A percentile compares a stretch with the other conserved stretches of the same genome.
These are phyloP conservation scores for Magallana ariakensis DNA, from an alignment of 1,140 invertebrate genomes.

Conservation along the genomic window DNA sequence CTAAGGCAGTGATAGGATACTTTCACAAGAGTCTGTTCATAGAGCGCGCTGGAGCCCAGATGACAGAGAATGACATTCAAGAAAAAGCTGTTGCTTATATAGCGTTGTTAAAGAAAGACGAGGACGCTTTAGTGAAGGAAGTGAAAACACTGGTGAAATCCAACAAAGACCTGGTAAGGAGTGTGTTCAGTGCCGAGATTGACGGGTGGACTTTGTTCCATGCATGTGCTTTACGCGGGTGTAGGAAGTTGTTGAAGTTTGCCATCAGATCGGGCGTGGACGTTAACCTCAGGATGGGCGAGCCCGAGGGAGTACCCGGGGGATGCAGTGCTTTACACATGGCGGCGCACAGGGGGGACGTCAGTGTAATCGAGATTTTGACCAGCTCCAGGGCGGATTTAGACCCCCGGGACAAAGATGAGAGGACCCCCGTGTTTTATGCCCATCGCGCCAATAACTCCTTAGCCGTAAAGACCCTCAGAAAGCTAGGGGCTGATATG, in stretches of 20 bases:
- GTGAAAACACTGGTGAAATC: slow-evolving; percentile 67
- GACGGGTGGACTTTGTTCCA: slow-evolving; percentile 76
- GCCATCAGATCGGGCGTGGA: slow-evolving; percentile 68
- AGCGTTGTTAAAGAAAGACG: slow-evolving; percentile 67
- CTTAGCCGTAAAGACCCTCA: slow-evolving; percentile 68
- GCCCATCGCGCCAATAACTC: slow-evolving; percentile 67
- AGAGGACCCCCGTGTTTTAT: slow-evolving; percentile 69
- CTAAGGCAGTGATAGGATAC: slow-evolving; percentile 13
- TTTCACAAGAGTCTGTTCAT: neutral
- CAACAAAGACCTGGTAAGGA: slow-evolving; percentile 62
- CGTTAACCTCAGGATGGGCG: slow-evolving; percentile 71
- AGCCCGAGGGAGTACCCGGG: slow-evolving; percentile 70
- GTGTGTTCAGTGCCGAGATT: slow-evolving; percentile 67
- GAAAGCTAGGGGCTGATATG: slow-evolving; percentile 71
- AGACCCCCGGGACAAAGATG: slow-evolving; percentile 59
- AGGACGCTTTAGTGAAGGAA: slow-evolving; percentile 68
- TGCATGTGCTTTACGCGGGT: slow-evolving; percentile 72
- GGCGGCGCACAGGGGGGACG: slow-evolving; percentile 74
- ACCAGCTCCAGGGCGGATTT: slow-evolving; percentile 66
- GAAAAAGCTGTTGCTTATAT: slow-evolving; percentile 67
- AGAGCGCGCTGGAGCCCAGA: slow-evolving; percentile 27
- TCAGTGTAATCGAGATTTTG: slow-evolving; percentile 71
- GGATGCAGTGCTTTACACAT: slow-evolving; percentile 72
- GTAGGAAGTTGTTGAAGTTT: slow-evolving; percentile 71
- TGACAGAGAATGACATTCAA: slow-evolving; percentile 56